These are phyloP conservation scores for Mylabris sibirica DNA, from an alignment of 2,888 invertebrate genomes.

Conservation along the genomic window DNA sequence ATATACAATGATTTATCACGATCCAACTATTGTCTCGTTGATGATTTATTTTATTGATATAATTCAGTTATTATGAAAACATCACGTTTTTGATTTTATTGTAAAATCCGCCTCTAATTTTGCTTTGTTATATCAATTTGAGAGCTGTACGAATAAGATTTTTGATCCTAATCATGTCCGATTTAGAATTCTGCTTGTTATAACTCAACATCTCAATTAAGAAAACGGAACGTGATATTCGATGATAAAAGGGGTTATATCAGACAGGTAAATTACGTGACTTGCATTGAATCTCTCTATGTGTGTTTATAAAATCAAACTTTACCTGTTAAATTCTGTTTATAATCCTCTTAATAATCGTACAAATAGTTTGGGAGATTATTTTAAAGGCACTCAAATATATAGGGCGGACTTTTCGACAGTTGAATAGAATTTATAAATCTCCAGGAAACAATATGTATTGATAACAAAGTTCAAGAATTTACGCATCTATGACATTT, in stretches of 20 bases:
- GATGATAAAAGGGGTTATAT: constrained; percentile 32
- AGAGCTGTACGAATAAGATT: constrained; percentile 33
- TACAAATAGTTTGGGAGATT: background rate
- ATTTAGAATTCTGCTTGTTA: constrained; percentile 38
- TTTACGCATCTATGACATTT: constrained; percentile 18
- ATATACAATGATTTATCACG: no score
- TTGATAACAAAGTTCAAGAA: constrained; percentile 23
- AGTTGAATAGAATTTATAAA: constrained; percentile 21
- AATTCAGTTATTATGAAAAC: no score
- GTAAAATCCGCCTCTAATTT: background rate
- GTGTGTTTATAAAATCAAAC: constrained; percentile 20
- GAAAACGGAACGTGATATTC: constrained; percentile 40
- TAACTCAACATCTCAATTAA: constrained; percentile 40
- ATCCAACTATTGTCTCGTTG: no score
- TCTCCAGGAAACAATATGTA: constrained; percentile 31
- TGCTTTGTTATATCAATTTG: constrained; percentile 19
- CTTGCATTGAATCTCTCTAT: constrained; percentile 18
- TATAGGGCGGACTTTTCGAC: background rate
- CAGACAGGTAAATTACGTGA: constrained; percentile 31
- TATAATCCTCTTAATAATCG: background rate
- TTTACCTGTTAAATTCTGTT: background rate
- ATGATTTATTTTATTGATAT: no score
- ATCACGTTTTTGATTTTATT: no score
- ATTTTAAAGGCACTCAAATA: background rate
- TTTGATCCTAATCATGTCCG: constrained; percentile 35